These are phyloP conservation scores for Calosoma granatense DNA, from an alignment of 1,140 invertebrate species.

Conservation along the genomic window DNA sequence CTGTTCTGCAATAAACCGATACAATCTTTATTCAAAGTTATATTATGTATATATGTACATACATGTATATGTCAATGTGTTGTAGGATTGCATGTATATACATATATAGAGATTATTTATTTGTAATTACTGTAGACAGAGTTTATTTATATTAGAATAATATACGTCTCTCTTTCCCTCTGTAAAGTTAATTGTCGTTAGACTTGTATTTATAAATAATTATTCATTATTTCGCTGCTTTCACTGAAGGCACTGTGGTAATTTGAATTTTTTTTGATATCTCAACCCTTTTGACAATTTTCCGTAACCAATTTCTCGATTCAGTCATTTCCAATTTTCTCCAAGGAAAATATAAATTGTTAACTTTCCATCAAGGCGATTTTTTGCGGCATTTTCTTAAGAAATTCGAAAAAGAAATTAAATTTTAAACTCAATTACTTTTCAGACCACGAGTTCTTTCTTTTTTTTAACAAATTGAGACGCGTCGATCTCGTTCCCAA, in stretches of 20 bases:
- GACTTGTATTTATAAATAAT: too few species aligned
- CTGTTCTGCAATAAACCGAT: too few species aligned
- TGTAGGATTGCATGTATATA: not conserved
- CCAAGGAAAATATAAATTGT: not conserved
- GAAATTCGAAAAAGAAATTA: constrained; percentile 2
- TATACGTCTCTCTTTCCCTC: too few species aligned
- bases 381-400: not conserved
- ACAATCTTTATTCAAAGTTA: too few species aligned
- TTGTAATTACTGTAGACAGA: not conserved
- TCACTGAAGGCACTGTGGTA: not conserved
- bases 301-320: not conserved
- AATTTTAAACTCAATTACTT: constrained; percentile 9
- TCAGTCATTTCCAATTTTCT: not conserved
- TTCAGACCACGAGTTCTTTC: not conserved
- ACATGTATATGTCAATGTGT: too few species aligned
- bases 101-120: not conserved
- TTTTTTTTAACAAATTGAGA: not conserved
- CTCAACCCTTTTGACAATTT: not conserved
- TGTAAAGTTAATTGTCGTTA: too few species aligned
- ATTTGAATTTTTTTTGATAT: not conserved
- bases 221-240: too few species aligned
- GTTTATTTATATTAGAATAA: too few species aligned
- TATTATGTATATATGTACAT: too few species aligned
- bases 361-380: not conserved
- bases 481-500: not conserved